These are phyloP conservation scores for Xiphorhynchus elegans DNA, from an alignment of 2,113 vertebrate genomes.

Conservation along the genomic window DNA sequence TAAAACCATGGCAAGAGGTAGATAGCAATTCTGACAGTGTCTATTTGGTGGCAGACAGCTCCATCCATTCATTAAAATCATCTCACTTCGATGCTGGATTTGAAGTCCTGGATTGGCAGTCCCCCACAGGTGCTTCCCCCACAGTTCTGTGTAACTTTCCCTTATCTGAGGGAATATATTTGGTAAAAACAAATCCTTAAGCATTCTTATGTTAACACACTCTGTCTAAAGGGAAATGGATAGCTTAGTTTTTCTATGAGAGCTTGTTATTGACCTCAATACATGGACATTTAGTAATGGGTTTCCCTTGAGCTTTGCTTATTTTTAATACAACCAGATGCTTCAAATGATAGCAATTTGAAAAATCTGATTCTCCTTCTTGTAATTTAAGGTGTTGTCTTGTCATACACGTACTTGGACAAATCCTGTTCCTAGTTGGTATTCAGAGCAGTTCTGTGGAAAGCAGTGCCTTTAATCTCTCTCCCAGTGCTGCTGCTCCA, in stretches of 20 bases:
- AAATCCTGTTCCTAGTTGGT: slow-evolving; percentile 54
- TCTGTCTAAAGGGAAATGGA: slow-evolving; percentile 29
- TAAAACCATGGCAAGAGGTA: neutral
- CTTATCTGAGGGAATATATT: neutral
- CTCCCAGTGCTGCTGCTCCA: slow-evolving; percentile 27
- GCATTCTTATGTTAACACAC: neutral
- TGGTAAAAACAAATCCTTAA: neutral
- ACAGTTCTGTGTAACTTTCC: neutral
- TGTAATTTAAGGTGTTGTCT: slow-evolving; percentile 15
- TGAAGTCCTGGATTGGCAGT: too few relatives aligned
- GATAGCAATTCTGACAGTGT: too few relatives aligned
- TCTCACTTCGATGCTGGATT: too few relatives aligned
- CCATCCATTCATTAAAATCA: too few relatives aligned
- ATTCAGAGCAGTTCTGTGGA: slow-evolving; percentile 52
- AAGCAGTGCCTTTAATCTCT: slow-evolving; percentile 53
- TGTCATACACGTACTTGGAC: slow-evolving; percentile 22
- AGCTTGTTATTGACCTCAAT: slow-evolving; percentile 67
- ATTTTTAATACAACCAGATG: slow-evolving; percentile 60
- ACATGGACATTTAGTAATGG: slow-evolving; percentile 53
- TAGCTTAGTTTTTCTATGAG: slow-evolving; percentile 36
- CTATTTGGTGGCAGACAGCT: too few relatives aligned
- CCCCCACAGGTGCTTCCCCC: too few relatives aligned
- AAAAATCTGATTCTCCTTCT: neutral
- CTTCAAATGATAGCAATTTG: slow-evolving; percentile 66
- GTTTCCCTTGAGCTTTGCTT: slow-evolving; percentile 63